Percentiles rank a stretch among this genome's conserved stretches.
Evolutionary conservation across 2,888 invertebrate species (phyloP).

Genomic region (Orthosia gothica): DNA sequence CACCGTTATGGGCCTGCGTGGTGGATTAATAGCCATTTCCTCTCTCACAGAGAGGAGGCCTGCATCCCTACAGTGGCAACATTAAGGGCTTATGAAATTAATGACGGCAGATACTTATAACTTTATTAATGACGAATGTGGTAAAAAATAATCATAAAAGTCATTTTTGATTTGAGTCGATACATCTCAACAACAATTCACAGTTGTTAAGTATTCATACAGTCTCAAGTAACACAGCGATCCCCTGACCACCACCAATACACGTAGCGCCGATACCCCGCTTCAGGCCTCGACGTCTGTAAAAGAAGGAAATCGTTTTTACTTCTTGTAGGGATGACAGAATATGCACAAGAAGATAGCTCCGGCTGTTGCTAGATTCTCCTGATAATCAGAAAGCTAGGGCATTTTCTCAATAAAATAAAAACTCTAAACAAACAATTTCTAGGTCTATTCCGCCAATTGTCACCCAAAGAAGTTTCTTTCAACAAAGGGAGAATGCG

Average conservation of each 20-base stretch:
- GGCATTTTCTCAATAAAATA: background rate
- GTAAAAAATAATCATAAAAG: background rate
- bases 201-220: slow-evolving; percentile 69
- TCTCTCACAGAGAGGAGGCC: too few species aligned
- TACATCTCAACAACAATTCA: background rate
- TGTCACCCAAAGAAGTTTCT: background rate
- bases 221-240: slow-evolving; percentile 97
- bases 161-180: background rate
- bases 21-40: too few species aligned
- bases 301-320: slow-evolving; percentile 54
- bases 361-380: background rate
- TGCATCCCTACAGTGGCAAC: too few species aligned
- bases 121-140: background rate
- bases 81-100: background rate
- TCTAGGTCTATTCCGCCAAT: background rate
- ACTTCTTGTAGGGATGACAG: background rate
- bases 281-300: slow-evolving; percentile 95
- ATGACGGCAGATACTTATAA: background rate
- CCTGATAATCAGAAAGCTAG: background rate
- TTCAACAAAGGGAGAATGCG: background rate
- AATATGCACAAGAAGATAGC: background rate
- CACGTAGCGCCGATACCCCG: slow-evolving; percentile 98
- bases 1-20: too few species aligned
- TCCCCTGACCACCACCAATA: slow-evolving; percentile 99
- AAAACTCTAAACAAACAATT: background rate